Evolutionary conservation across 2,888 invertebrate genomes (phyloP), one percentile per base, ranked within the genome.

Genomic region (Oscheius sp.): DNA sequence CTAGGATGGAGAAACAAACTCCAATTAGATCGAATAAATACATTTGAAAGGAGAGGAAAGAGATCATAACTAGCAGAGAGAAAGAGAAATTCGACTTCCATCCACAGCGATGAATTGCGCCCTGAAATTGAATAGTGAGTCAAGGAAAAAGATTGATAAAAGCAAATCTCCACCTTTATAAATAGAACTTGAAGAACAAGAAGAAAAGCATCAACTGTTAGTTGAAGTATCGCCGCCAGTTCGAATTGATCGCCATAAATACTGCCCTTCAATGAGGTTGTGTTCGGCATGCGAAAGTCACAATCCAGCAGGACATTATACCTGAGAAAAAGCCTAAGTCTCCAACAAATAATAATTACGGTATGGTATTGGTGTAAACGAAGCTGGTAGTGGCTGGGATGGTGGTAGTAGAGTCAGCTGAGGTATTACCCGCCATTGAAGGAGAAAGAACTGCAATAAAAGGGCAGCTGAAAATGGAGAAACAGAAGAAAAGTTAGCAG

Each of bases 71-170:
- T 5, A 61, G 42, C 3, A 61, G 2, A 3, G 61, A 45, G 45
- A 45, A 61, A 8, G 61, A 61, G 20, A 45, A 61, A 29, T 45
- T 42, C 8, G 61, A 61, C 2, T 61, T 42, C 61, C 61, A 61
- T 6, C 61, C 61, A 27, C 39, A 27, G 8, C 42, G 61, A 42
- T 3, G 12, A 2, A 27, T 10, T 8, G 31, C 61, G 8, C 42
- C 45, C 55, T 55, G 20, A 4, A 34, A n/a, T n/a, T n/a, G n/a
- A n/a, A n/a, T n/a, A n/a, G n/a, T 29, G 31, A 15, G 12, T 6
- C 12, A 27, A 10, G 12, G 6, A 10, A 20, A 25, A 52, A 48
- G n/a, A n/a, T n/a, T n/a, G n/a, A n/a, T n/a, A n/a, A n/a, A n/a
- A n/a, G n/a, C n/a, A n/a, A n/a, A n/a, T n/a, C n/a, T 4, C 31